Evolutionary conservation across 1,140 invertebrate species (phyloP).

Genomic region (Cydia strobilella): DNA sequence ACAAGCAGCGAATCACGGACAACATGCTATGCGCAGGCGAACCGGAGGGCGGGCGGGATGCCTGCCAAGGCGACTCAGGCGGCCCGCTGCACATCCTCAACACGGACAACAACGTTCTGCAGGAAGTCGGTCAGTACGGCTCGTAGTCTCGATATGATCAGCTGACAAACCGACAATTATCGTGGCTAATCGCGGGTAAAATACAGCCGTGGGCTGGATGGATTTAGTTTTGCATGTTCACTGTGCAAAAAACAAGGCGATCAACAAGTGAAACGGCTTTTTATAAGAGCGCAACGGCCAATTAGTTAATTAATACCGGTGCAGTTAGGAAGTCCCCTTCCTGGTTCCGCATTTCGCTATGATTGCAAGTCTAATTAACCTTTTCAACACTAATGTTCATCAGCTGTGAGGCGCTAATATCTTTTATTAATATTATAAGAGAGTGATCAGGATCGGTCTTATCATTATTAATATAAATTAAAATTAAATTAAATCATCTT

Average conservation of each 20-base stretch:
- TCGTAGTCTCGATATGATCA: neutral
- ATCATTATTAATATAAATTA: no score
- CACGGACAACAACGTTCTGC: slow-evolving; percentile 51
- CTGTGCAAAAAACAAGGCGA: neutral
- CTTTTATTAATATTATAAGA: no score
- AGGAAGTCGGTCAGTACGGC: slow-evolving; percentile 64
- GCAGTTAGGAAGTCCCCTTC: slow-evolving; percentile 4
- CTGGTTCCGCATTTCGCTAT: slow-evolving; percentile 13
- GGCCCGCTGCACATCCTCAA: slow-evolving; percentile 72
- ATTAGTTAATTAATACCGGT: slow-evolving; percentile 10
- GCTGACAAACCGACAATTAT: neutral
- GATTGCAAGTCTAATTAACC: neutral
- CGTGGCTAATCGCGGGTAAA: neutral
- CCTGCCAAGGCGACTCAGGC: slow-evolving; percentile 81
- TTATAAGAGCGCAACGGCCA: neutral
- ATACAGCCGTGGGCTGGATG: neutral
- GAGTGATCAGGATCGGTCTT: no score
- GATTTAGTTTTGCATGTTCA: no score
- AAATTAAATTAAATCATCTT: no score
- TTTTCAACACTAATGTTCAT: neutral
- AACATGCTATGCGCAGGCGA: slow-evolving; percentile 94
- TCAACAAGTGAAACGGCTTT: slow-evolving; percentile 5
- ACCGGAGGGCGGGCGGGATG: slow-evolving; percentile 84
- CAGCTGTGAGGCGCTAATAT: neutral
- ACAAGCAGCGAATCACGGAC: slow-evolving; percentile 87